Percentiles rank a stretch among this genome's conserved stretches.
These are phyloP conservation scores for Lucinisca nassula DNA, from an alignment of 2,888 invertebrate genomes.

Conservation along the genomic window DNA sequence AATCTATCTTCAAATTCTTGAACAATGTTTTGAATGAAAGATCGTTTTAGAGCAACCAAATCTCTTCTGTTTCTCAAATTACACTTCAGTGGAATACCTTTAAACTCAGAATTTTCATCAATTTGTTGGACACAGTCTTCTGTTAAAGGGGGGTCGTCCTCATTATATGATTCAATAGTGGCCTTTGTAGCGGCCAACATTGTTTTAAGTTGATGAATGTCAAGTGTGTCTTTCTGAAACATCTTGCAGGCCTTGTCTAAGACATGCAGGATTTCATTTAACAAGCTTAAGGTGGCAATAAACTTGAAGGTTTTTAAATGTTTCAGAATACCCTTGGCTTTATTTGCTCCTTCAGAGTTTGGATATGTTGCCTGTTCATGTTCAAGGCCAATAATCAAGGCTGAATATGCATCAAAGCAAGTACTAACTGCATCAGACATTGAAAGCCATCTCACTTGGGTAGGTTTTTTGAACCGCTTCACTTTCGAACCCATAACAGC, in stretches of 20 bases:
- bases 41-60: not conserved
- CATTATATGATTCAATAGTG: not conserved
- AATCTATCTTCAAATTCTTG: not conserved
- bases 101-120: not conserved
- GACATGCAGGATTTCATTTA: not conserved
- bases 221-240: conserved; percentile 12
- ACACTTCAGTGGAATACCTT: not conserved
- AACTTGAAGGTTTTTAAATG: conserved; percentile 27
- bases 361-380: conserved; percentile 36
- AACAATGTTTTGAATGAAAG: not conserved
- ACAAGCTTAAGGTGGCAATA: not conserved
- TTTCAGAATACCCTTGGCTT: conserved; percentile 17
- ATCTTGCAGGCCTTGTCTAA: conserved; percentile 4
- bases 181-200: not conserved
- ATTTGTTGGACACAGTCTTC: not conserved
- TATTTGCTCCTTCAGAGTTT: conserved; percentile 20
- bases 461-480: conserved; percentile 50
- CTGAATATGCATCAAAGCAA: conserved; percentile 15
- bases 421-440: conserved; percentile 22
- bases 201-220: not conserved
- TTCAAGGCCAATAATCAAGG: conserved; percentile 28
- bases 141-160: conserved; percentile 1
- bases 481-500: conserved; percentile 20
- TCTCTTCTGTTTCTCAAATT: not conserved
- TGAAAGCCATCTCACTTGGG: conserved; percentile 36